Percentiles rank a stretch among this genome's conserved stretches.
These are phyloP conservation scores for Leptonema lineaticorne DNA, from an alignment of 1,140 invertebrate genomes.

Conservation along the genomic window DNA sequence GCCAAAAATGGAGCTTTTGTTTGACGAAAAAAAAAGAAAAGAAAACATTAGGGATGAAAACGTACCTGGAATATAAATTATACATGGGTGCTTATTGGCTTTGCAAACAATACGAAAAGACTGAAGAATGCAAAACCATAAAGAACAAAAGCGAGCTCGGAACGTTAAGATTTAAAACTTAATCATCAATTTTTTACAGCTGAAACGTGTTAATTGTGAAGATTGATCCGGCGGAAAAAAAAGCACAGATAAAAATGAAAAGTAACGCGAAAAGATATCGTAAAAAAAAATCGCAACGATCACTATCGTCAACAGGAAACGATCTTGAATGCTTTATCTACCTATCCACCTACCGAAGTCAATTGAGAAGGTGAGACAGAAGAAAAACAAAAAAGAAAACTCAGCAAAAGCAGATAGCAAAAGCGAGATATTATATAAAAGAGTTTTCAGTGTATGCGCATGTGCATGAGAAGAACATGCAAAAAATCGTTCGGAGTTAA, in stretches of 20 bases:
- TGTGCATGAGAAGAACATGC: too few relatives aligned
- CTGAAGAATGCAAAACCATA: too few relatives aligned
- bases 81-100: neutral
- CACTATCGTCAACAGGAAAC: neutral
- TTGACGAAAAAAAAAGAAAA: neutral
- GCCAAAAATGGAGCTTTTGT: neutral
- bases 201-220: neutral
- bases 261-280: neutral
- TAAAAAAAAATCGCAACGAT: neutral
- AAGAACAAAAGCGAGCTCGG: too few relatives aligned
- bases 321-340: slow-evolving; percentile 1
- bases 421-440: slow-evolving; percentile 13
- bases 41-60: neutral
- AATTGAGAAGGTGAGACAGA: neutral
- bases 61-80: neutral
- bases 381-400: neutral
- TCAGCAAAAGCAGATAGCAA: neutral
- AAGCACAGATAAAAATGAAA: neutral
- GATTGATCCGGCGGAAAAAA: neutral
- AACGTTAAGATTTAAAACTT: too few relatives aligned
- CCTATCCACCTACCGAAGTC: too few relatives aligned
- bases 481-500: slow-evolving; percentile 22
- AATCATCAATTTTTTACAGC: neutral
- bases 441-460: slow-evolving; percentile 15
- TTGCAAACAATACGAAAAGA: neutral